Base-by-base conservation (phyloP, 1,140 invertebrate species). In the Sycophaga agraensis region DNA sequence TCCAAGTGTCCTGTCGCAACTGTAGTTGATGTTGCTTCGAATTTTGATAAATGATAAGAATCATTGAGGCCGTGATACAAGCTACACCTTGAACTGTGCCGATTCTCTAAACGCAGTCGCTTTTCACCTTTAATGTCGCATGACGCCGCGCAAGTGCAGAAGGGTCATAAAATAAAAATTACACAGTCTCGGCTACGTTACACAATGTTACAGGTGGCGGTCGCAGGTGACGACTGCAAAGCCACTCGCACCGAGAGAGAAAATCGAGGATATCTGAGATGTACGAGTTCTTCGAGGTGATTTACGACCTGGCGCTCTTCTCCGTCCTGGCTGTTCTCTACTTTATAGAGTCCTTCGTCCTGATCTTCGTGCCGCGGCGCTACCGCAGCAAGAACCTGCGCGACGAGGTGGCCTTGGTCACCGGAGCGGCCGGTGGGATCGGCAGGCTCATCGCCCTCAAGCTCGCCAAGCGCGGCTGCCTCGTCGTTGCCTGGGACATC, bases 401-500 rank as follows among this genome's bases (percentile, higher is more conserved):
- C 40, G 88, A 87, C 16, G 88, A 94, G 72, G 81, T 94, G 21
- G 90, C 91, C 0, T 76, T 97, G 17, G 86, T 97, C 39, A 97
- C 95, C 1, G 94, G 95, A 11, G 92, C 90, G 24, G 94, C 92
- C 26, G 90, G 91, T 62, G 96, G 95, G 35, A 84, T 98, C 24
- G 96, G 96, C 8, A 85, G 90, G 54, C 78, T 94, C n/a, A 82
- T 97, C 60, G 90, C 92, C 4, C 74, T 88, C 28, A 84, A 89
- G 66, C 85, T 97, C 49, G 91, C 91, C 0, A 83, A 88, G 68
- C 84, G 92, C 35, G 91, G 92, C 57, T 90, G 90, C 63, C 86
- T 82, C 40, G 83, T 97, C 40, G 85, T 97, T 7, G 80, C 96
- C 40, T 97, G 93, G 93, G 96, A 98, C 76, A 89, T 98, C 42